Conservation (phyloP, 2,113 vertebrate species). For the Antechinus flavipes region DNA sequence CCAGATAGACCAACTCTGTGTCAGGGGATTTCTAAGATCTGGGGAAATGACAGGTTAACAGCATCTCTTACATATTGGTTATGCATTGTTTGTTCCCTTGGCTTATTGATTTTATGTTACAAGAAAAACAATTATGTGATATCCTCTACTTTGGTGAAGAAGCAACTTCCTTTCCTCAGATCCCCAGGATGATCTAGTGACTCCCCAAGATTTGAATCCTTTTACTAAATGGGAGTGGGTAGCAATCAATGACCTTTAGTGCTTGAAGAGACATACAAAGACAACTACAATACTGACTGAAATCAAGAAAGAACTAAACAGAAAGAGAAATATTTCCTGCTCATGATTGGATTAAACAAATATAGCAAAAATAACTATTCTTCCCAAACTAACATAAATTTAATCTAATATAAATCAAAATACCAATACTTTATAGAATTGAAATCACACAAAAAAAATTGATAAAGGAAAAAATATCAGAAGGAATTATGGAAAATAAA, state of each 20-base stretch:
- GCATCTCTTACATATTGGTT: not conserved
- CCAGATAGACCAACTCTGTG: not conserved
- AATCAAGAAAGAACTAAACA: not conserved
- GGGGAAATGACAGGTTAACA: not conserved
- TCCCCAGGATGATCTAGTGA: not conserved
- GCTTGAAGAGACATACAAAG: not conserved
- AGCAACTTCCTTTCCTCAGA: not conserved
- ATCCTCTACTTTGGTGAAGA: not conserved
- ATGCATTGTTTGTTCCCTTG: no score
- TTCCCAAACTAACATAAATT: not conserved
- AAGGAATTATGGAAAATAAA: not conserved
- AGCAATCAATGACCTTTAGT: not conserved
- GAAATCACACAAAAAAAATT: not conserved
- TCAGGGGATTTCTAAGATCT: not conserved
- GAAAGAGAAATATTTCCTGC: not conserved
- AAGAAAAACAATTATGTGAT: not conserved
- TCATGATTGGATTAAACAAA: not conserved
- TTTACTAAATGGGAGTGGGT: not conserved
- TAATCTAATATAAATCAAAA: not conserved
- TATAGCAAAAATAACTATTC: not conserved
- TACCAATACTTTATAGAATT: not conserved
- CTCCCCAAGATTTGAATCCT: not conserved
- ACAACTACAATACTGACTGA: not conserved
- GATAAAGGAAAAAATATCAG: not conserved
- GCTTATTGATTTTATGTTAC: not conserved